Evolutionary conservation across 2,797 vertebrate species (phyloP).

Genomic region (Enteromius fasciolatus): DNA sequence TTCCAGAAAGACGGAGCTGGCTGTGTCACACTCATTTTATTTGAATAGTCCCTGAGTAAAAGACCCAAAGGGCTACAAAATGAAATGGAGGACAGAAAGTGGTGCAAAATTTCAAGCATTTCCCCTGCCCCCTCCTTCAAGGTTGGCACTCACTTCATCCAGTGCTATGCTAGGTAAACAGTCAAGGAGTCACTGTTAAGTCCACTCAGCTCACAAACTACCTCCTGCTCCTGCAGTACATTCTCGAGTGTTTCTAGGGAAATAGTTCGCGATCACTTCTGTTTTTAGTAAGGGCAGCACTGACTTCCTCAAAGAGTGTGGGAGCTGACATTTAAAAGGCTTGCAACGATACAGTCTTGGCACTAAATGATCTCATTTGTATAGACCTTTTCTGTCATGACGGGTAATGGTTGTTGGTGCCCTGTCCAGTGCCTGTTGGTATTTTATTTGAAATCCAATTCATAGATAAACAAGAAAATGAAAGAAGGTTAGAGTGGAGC

Average conservation of each 20-base stretch:
- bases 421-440: neutral
- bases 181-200: conserved; percentile 12
- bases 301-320: conserved; percentile 56
- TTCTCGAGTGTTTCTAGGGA: conserved; percentile 49
- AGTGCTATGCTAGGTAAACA: conserved; percentile 29
- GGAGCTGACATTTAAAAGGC: conserved; percentile 52
- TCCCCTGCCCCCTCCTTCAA: conserved; percentile 27
- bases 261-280: conserved; percentile 56
- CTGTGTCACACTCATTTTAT: conserved; percentile 24
- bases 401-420: neutral
- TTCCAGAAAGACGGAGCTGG: conserved; percentile 23
- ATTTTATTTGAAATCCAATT: conserved; percentile 7
- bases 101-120: conserved; percentile 48
- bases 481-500: neutral
- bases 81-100: conserved; percentile 31
- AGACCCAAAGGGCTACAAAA: conserved; percentile 31
- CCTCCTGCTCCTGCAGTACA: conserved; percentile 6
- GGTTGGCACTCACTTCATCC: conserved; percentile 23
- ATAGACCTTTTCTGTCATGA: neutral
- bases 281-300: conserved; percentile 51
- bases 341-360: conserved; percentile 45
- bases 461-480: conserved; percentile 4
- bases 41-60: conserved; percentile 38
- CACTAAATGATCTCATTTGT: neutral
- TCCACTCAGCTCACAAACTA: neutral